Conservation (phyloP, 2,888 invertebrate species). For the Drosophila histrio region DNA sequence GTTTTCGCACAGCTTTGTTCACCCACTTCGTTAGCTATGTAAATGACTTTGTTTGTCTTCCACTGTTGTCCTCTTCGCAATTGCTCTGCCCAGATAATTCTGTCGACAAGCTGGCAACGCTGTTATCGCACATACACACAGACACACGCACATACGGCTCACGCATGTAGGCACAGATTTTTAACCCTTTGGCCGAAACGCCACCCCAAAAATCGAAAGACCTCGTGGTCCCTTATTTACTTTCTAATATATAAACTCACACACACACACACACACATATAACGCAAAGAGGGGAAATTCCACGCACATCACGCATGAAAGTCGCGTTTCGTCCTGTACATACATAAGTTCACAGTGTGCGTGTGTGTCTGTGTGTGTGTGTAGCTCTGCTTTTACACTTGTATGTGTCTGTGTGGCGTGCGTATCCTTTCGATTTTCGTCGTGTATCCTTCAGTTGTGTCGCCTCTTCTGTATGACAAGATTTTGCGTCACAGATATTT, state of each 20-base stretch:
- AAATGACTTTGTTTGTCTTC: slow-evolving; percentile 76
- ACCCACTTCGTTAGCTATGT: slow-evolving; percentile 77
- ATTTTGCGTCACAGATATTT: slow-evolving; percentile 54
- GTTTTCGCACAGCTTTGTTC: slow-evolving; percentile 42
- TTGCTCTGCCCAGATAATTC: slow-evolving; percentile 49
- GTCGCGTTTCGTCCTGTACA: slow-evolving; percentile 47
- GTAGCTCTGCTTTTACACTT: slow-evolving; percentile 1
- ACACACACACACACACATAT: slow-evolving; percentile 7
- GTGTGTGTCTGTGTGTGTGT: slow-evolving; percentile 13
- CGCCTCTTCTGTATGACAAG: slow-evolving; percentile 23
- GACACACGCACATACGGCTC: slow-evolving; percentile 38
- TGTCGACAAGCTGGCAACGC: slow-evolving; percentile 75
- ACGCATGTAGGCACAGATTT: slow-evolving; percentile 79
- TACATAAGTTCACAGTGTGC: slow-evolving; percentile 36
- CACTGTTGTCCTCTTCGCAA: slow-evolving; percentile 50
- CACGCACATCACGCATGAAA: slow-evolving; percentile 72
- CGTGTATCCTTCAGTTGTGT: slow-evolving; percentile 18
- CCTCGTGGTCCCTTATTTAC: slow-evolving; percentile 38
- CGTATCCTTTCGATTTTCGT: slow-evolving; percentile 47
- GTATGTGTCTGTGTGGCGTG: slow-evolving; percentile 9
- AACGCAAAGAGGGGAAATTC: slow-evolving; percentile 65
- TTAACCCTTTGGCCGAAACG: slow-evolving; percentile 67
- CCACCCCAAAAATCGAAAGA: slow-evolving; percentile 58
- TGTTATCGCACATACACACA: slow-evolving; percentile 42
- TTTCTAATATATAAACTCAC: slow-evolving; percentile 42